Conservation (phyloP, 1,140 invertebrate genomes). For the Steinernema khuongi region DNA sequence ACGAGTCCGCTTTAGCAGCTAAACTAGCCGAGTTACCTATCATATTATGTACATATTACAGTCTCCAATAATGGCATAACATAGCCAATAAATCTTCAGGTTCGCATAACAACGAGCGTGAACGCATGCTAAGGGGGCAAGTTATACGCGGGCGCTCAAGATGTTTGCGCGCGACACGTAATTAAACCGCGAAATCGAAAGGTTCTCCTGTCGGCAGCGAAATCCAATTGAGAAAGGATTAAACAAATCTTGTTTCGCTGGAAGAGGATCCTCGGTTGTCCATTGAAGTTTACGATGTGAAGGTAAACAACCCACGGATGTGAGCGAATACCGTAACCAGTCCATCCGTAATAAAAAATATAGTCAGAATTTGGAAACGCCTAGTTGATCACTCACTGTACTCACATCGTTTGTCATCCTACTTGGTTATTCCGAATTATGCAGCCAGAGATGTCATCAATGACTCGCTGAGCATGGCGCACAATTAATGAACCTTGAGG, state of each 20-base stretch:
- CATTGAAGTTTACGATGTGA: neutral
- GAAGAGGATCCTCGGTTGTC: neutral
- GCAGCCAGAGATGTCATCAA: too few relatives aligned
- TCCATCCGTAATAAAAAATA: too few relatives aligned
- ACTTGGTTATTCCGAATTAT: too few relatives aligned
- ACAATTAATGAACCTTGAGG: neutral
- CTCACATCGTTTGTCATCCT: too few relatives aligned
- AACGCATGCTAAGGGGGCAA: neutral
- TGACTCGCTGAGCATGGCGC: too few relatives aligned
- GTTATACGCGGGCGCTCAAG: neutral
- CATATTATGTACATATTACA: neutral
- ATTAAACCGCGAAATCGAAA: constrained; percentile 15
- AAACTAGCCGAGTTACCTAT: neutral
- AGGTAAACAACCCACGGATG: too few relatives aligned
- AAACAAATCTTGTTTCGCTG: neutral
- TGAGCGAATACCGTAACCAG: too few relatives aligned
- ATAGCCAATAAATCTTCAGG: neutral
- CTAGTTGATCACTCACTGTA: too few relatives aligned
- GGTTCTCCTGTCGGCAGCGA: neutral
- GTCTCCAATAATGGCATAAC: neutral
- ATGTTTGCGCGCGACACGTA: constrained; percentile 1
- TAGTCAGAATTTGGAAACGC: too few relatives aligned
- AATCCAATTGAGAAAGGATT: neutral
- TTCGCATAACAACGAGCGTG: too few relatives aligned
- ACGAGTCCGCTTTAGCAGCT: constrained; percentile 29